These are phyloP conservation scores for Crocuta crocuta DNA, from an alignment of 2,113 vertebrate genomes.

Conservation along the genomic window DNA sequence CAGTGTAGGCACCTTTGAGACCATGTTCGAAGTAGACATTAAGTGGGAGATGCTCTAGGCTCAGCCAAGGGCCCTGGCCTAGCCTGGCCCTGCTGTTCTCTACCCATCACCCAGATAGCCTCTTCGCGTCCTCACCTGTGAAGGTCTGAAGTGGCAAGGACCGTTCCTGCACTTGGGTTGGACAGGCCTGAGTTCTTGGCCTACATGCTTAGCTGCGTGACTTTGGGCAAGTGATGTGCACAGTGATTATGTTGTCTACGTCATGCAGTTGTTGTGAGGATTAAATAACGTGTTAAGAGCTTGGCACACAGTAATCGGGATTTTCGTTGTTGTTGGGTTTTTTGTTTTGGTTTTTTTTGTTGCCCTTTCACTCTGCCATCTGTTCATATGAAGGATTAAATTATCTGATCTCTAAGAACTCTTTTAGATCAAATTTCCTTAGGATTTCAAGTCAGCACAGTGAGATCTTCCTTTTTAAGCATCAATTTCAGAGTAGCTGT, in stretches of 20 bases:
- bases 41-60: fast-evolving
- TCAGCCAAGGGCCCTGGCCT: background rate
- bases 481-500: background rate
- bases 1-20: background rate
- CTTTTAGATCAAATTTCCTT: background rate
- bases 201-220: no score
- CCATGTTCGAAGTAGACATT: fast-evolving
- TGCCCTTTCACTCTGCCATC: background rate
- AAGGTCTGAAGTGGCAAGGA: background rate
- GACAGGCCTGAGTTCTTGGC: fast-evolving
- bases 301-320: fast-evolving
- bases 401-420: background rate
- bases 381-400: background rate
- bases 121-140: fast-evolving
- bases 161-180: background rate
- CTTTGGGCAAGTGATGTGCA: background rate
- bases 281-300: background rate
- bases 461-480: background rate
- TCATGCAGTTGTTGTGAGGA: background rate
- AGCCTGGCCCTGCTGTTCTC: fast-evolving
- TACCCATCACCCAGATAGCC: no score
- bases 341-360: background rate
- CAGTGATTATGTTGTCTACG: fast-evolving
- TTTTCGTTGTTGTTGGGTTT: no score
- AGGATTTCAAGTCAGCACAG: background rate